Conservation (phyloP, 1,140 invertebrate species). For the Coenobita brevimanus region DNA sequence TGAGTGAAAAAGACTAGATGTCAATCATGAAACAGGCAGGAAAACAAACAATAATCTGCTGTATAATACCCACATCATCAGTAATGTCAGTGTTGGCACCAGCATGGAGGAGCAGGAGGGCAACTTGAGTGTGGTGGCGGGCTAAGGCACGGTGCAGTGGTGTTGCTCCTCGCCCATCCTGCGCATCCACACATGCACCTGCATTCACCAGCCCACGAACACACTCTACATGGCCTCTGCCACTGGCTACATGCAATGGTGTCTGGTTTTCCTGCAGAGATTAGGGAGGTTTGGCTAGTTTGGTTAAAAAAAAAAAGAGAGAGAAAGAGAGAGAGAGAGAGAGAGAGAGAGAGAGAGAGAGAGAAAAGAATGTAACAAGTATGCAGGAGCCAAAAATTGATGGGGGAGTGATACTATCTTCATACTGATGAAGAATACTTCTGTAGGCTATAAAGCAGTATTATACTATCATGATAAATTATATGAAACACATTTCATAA, state of each 20-base stretch:
- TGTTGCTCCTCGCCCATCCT: conserved; percentile 77
- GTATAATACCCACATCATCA: conserved; percentile 77
- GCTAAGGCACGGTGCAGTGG: conserved; percentile 80
- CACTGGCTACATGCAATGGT: conserved; percentile 77
- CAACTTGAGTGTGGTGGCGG: conserved; percentile 78
- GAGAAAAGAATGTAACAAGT: too few relatives aligned
- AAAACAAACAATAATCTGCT: not conserved
- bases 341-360: too few relatives aligned
- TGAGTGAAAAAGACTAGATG: too few relatives aligned
- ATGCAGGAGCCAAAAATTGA: too few relatives aligned
- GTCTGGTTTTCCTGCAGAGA: conserved; percentile 78
- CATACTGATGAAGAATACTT: too few relatives aligned
- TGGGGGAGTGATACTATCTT: too few relatives aligned
- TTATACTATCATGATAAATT: too few relatives aligned
- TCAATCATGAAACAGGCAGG: not conserved
- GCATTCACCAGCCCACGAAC: conserved; percentile 78
- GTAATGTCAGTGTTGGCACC: conserved; percentile 82
- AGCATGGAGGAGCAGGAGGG: conserved; percentile 80
- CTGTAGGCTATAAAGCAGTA: too few relatives aligned
- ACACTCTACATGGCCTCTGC: conserved; percentile 78
- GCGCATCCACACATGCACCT: conserved; percentile 78
- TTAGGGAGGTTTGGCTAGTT: not conserved
- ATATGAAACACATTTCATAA: too few relatives aligned
- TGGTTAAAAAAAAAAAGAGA: not conserved
- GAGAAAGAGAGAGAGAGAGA: too few relatives aligned